These are phyloP conservation scores for Lepetodrilus schrolli DNA, from an alignment of 2,888 invertebrate genomes.

Conservation along the genomic window DNA sequence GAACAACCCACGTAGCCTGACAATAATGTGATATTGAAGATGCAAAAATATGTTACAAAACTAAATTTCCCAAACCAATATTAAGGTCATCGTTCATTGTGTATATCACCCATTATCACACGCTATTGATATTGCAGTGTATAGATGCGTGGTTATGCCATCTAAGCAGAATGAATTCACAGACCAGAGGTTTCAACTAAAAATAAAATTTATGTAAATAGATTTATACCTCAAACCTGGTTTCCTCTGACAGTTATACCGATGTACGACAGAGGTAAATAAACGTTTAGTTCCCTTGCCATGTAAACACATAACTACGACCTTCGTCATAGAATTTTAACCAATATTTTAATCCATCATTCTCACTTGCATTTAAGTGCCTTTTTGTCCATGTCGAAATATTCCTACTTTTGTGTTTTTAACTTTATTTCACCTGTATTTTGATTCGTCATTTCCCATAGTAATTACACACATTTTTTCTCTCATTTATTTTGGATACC, in stretches of 20 bases:
- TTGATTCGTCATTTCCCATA: neutral
- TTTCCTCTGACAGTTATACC: slow-evolving; percentile 19
- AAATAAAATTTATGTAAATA: no score
- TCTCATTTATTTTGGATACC: no score
- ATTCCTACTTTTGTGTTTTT: neutral
- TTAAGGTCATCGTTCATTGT: neutral
- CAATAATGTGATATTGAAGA: neutral
- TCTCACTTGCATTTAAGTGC: slow-evolving; percentile 3
- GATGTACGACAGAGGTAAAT: neutral
- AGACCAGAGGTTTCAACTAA: no score
- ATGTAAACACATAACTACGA: neutral
- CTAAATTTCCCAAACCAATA: neutral
- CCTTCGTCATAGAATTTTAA: neutral
- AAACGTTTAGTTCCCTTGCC: neutral
- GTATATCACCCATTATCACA: slow-evolving; percentile 21
- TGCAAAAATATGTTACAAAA: neutral
- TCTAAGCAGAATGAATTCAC: no score
- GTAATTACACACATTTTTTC: no score
- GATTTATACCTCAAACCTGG: no score
- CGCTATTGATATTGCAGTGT: neutral
- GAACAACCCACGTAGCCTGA: no score
- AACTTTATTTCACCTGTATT: slow-evolving; percentile 5
- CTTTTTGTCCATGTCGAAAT: slow-evolving; percentile 11
- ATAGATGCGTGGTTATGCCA: neutral
- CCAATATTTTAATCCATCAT: neutral